A percentile compares a stretch with the other conserved stretches of the same genome.
These are phyloP conservation scores for Uria lomvia DNA, from an alignment of 2,113 vertebrate species.

Conservation along the genomic window DNA sequence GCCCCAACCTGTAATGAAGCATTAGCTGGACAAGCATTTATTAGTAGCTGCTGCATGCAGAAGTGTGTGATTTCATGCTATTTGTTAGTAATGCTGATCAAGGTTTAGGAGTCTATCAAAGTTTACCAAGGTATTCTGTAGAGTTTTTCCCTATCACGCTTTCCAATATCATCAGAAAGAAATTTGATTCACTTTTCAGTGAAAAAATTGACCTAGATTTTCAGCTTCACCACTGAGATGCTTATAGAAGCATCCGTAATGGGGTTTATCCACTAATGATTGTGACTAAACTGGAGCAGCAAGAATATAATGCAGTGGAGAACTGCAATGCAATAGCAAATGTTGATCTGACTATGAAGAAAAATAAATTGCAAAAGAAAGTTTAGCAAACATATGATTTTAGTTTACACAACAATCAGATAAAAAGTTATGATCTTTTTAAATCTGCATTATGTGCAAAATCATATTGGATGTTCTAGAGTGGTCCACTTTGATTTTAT, in stretches of 20 bases:
- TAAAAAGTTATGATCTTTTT: neutral
- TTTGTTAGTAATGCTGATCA: neutral
- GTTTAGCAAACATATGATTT: neutral
- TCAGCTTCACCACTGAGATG: neutral
- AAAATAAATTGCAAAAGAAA: neutral
- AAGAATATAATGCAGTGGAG: neutral
- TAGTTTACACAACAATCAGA: neutral
- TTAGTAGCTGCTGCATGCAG: neutral
- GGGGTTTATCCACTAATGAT: constrained; percentile 8
- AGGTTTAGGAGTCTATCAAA: neutral
- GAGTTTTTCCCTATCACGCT: neutral
- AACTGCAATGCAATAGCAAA: neutral
- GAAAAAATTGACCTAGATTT: constrained; percentile 64
- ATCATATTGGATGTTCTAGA: neutral
- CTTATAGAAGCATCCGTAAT: constrained; percentile 2
- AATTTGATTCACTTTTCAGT: constrained; percentile 28
- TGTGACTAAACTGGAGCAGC: neutral
- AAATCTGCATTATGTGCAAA: neutral
- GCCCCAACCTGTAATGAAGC: neutral
- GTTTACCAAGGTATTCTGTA: neutral
- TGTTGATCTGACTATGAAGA: neutral
- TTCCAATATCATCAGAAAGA: constrained; percentile 26
- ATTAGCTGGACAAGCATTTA: neutral
- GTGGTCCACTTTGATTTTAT: neutral
- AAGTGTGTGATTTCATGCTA: neutral